Conservation (phyloP, 2,113 vertebrate species). For the Pavo muticus region DNA sequence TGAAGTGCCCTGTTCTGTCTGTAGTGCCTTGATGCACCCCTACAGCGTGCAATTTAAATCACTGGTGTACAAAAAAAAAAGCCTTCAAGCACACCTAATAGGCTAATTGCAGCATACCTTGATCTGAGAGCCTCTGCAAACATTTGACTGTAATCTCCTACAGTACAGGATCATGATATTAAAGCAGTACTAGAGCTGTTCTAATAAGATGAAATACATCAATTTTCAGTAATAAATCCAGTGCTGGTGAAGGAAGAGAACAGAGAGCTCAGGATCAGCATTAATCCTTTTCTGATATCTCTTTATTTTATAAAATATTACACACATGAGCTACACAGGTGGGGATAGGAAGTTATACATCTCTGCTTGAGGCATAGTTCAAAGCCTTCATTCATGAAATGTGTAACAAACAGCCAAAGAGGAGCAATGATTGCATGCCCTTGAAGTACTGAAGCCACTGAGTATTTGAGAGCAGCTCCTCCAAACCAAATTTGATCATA, state of each 20-base stretch:
- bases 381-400: neutral
- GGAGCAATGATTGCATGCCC: neutral
- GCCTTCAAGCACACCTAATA: neutral
- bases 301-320: constrained; percentile 65
- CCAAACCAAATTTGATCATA: neutral
- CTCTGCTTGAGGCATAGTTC: neutral
- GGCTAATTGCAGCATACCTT: neutral
- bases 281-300: neutral
- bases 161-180: neutral
- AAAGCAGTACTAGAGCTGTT: neutral
- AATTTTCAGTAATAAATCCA: neutral
- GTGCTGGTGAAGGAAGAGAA: neutral
- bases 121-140: neutral
- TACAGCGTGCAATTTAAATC: neutral
- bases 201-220: neutral
- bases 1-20: neutral
- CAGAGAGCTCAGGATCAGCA: neutral
- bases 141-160: neutral
- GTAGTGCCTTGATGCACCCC: neutral
- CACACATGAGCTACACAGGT: neutral
- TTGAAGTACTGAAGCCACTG: neutral
- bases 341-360: neutral
- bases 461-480: neutral
- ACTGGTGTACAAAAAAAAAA: neutral
- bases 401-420: neutral